Evolutionary conservation across 2,113 vertebrate genomes (phyloP), one percentile per base, ranked within the genome.

Genomic region (Poeciliopsis retropinna): DNA sequence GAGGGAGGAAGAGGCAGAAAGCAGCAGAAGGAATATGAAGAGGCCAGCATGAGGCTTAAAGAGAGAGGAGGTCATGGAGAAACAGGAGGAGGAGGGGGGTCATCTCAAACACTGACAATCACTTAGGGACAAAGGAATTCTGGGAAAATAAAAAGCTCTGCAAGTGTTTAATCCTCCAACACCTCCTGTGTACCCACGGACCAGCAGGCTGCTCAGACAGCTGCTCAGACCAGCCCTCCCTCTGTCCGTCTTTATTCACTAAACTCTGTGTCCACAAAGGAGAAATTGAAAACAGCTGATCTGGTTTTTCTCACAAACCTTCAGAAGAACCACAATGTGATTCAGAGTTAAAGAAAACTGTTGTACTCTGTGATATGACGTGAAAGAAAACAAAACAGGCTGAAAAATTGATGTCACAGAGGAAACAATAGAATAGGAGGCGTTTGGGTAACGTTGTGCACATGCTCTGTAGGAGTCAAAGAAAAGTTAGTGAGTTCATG

Each of bases 91-190:
- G 64, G 67, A 31, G 72, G 44, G 75, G 81, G 14, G 27, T 54
- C 70, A 69, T 37, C 72, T 68, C 66, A 34, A 54, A 28, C 75
- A 67, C 3, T 66, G 79, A 84, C 70, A 73, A 83, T 77, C 60
- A 60, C n/a, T 9, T 14, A 25, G 28, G 64, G 65, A 88, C 82
- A 86, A 91, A 85, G 61, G 80, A 81, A 65, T 80, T 81, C 69
- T 81, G 75, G 67, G 78, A 81, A 68, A 83, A 89, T 75, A 73
- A 84, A 89, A 80, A 70, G 5, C 66, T 44, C 41, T 64, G 65
- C 34, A 57, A 62, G 41, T 63, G 47, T 71, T 76, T 68, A 73
- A 62, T 73, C 73, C 84, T 68, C 28, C 68, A 41, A 37, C 76
- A 37, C 79, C 63, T 54, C 67, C 79, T 27, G 72, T 57, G 51